These are phyloP conservation scores for Chrysolina haemoptera DNA, from an alignment of 2,888 invertebrate genomes.

Conservation along the genomic window DNA sequence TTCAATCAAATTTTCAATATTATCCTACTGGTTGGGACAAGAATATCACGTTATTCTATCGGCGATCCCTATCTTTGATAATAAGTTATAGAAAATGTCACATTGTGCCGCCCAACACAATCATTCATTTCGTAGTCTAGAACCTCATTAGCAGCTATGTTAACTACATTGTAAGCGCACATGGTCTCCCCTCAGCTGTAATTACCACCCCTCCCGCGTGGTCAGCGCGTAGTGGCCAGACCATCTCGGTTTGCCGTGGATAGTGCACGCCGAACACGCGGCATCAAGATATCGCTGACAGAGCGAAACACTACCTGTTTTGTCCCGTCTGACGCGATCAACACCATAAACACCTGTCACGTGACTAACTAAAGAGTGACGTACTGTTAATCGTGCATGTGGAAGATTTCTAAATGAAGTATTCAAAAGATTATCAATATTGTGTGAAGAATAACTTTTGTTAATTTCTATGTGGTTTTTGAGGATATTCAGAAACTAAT, in stretches of 20 bases:
- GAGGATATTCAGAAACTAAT: neutral
- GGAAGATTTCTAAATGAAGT: neutral
- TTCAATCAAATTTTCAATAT: too few species aligned
- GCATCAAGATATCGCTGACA: conserved; percentile 57
- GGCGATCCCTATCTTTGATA: conserved; percentile 42
- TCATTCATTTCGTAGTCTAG: conserved; percentile 50
- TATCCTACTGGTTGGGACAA: conserved; percentile 24
- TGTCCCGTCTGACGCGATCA: conserved; percentile 51
- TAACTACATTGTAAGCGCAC: conserved; percentile 68
- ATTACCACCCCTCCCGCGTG: conserved; percentile 64
- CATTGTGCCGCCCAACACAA: conserved; percentile 47
- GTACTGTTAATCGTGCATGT: conserved; percentile 25
- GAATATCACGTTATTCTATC: conserved; percentile 43
- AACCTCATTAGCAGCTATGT: conserved; percentile 66
- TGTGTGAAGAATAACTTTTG: conserved; percentile 1
- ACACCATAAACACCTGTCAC: conserved; percentile 57
- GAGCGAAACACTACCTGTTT: conserved; percentile 55
- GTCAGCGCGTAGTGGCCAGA: conserved; percentile 70
- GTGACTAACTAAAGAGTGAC: conserved; percentile 59
- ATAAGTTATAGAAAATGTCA: conserved; percentile 47
- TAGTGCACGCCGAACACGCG: conserved; percentile 63
- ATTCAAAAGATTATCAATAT: neutral
- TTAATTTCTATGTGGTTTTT: neutral
- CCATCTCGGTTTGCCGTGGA: conserved; percentile 69
- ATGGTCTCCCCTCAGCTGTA: conserved; percentile 55